Percentiles rank a stretch among this genome's conserved stretches.
phyloP scores from a whole-genome alignment of 1,140 invertebrate species.

The Scaptomyza montana region DNA sequence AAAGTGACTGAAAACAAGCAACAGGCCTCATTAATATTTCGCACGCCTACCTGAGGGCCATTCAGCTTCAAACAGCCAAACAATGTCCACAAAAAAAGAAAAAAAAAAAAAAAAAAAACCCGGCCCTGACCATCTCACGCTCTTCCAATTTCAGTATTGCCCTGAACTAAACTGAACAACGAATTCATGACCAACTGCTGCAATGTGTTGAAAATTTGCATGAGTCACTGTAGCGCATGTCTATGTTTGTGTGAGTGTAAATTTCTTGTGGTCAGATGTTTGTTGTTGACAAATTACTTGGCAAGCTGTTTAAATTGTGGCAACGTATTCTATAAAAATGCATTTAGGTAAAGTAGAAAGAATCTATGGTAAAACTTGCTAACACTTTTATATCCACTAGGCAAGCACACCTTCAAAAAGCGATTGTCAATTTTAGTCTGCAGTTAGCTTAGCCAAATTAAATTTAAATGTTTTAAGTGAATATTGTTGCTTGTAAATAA shows the following conservation, averaged over 20 bases:
- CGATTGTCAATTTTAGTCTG: constrained; percentile 16
- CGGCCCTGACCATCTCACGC: constrained; percentile 71
- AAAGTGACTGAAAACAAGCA: constrained; percentile 17
- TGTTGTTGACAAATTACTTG: constrained; percentile 22
- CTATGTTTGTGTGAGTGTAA: constrained; percentile 25
- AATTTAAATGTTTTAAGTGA: constrained; percentile 40
- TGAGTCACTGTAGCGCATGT: constrained; percentile 18
- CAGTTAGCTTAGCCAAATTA: constrained; percentile 3
- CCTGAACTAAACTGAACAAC: constrained; percentile 15
- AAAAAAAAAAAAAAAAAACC: constrained; percentile 17
- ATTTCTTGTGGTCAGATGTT: constrained; percentile 20
- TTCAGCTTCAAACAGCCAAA: neutral
- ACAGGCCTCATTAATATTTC: constrained; percentile 22
- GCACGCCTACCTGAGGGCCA: constrained; percentile 39
- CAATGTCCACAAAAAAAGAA: constrained; percentile 31
- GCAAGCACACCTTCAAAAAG: constrained; percentile 26
- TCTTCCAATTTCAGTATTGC: constrained; percentile 44
- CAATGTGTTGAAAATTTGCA: constrained; percentile 30
- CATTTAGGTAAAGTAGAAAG: neutral
- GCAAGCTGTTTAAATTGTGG: constrained; percentile 14
- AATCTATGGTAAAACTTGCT: neutral
- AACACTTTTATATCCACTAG: neutral
- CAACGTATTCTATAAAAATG: constrained; percentile 4
- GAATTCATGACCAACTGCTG: constrained; percentile 54
- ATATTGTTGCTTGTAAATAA: constrained; percentile 21